Percentiles rank a stretch among this genome's conserved stretches.
Evolutionary conservation across 2,113 vertebrate genomes (phyloP).

Genomic region (Sigmodon hispidus): DNA sequence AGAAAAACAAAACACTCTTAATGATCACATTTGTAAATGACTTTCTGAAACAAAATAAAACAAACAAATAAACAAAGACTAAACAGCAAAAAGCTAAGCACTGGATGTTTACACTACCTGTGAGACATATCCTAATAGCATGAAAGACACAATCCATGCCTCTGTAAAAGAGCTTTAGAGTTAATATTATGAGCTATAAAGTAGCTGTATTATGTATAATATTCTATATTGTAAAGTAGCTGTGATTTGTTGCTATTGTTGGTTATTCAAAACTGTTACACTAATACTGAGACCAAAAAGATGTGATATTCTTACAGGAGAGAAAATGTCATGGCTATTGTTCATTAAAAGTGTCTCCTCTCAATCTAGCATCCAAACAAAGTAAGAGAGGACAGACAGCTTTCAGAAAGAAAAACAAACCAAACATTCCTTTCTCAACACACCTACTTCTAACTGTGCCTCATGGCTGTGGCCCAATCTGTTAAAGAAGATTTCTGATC

Average conservation of each 20-base stretch:
- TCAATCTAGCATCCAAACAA: not conserved
- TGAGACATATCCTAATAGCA: not conserved
- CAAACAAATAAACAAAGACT: not conserved
- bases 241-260: not conserved
- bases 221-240: too few relatives aligned
- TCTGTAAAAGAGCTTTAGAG: not conserved
- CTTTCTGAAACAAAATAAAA: not conserved
- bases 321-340: not conserved
- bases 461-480: not conserved
- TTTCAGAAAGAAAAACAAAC: constrained; percentile 7
- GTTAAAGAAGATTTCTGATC: not conserved
- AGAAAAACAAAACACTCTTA: not conserved
- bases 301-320: not conserved
- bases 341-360: not conserved
- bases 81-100: not conserved
- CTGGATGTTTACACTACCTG: not conserved
- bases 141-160: not conserved
- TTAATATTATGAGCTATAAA: not conserved
- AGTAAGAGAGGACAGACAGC: not conserved
- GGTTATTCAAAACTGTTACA: not conserved
- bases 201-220: too few relatives aligned
- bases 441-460: not conserved
- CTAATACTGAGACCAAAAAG: not conserved
- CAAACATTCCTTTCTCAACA: not conserved
- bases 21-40: not conserved